Evolutionary conservation across 2,113 vertebrate genomes (phyloP).

Genomic region (Corythornis cristatus): DNA sequence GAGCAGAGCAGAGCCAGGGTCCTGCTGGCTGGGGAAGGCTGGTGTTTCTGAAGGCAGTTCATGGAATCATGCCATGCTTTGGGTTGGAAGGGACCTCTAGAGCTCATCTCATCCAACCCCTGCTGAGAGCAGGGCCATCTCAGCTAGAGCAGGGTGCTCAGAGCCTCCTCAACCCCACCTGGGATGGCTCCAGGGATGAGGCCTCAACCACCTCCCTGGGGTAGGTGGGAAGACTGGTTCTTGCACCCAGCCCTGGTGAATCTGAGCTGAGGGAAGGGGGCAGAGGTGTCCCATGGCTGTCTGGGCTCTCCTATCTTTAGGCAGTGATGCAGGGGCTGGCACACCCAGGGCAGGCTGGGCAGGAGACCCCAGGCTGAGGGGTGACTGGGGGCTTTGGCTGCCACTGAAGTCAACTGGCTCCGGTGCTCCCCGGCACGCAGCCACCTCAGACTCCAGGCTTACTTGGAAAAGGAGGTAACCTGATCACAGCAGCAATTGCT

Average conservation of each 20-base stretch:
- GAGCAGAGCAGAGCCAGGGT: background rate
- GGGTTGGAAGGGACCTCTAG: background rate
- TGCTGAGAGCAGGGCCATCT: no score
- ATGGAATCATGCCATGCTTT: background rate
- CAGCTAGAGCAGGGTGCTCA: no score
- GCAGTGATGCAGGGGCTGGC: background rate
- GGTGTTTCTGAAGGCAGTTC: background rate
- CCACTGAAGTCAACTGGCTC: background rate
- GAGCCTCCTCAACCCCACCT: no score
- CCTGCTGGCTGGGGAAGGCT: background rate
- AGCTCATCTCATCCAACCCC: background rate
- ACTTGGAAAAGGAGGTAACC: background rate
- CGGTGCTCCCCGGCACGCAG: background rate
- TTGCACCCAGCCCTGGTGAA: background rate
- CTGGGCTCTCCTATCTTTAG: background rate
- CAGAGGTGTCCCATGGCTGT: accelerated
- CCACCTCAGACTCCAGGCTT: background rate
- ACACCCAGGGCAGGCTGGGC: background rate
- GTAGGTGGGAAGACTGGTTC: background rate
- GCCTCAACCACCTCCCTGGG: no score
- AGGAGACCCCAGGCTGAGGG: background rate
- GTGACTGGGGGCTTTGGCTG: background rate
- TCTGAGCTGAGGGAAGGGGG: accelerated
- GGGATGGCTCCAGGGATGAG: no score
- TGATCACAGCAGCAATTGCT: background rate